Evolutionary conservation across 2,888 invertebrate species (phyloP).

Genomic region (Apodemia hepburni): DNA sequence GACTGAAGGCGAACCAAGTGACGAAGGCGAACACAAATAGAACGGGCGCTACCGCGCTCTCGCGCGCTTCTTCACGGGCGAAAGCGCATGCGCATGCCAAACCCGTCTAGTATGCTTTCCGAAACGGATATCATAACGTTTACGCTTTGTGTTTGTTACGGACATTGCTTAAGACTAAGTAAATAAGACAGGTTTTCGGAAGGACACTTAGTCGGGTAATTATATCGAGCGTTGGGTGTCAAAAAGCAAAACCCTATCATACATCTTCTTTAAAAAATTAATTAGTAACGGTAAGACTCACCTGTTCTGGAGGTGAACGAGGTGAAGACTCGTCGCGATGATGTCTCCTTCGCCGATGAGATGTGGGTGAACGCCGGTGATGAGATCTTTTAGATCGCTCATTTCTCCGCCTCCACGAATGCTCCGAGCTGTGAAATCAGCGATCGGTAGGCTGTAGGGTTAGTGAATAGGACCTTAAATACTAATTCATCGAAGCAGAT

Average conservation of each 20-base stretch:
- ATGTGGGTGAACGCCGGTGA: constrained; percentile 89
- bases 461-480: constrained; percentile 53
- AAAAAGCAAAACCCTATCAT: constrained; percentile 49
- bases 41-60: constrained; percentile 77
- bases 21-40: constrained; percentile 79
- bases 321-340: constrained; percentile 73
- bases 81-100: constrained; percentile 76
- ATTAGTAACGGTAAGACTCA: constrained; percentile 58
- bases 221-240: constrained; percentile 54
- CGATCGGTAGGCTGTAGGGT: constrained; percentile 78
- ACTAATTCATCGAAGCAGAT: constrained; percentile 30
- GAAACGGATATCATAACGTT: constrained; percentile 69
- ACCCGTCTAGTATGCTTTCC: constrained; percentile 68
- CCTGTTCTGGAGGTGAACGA: constrained; percentile 74
- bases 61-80: constrained; percentile 75
- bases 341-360: constrained; percentile 86
- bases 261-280: constrained; percentile 45
- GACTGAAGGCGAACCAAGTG: constrained; percentile 77
- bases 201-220: constrained; percentile 56
- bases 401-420: constrained; percentile 89
- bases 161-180: constrained; percentile 52
- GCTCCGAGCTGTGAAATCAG: constrained; percentile 85
- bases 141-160: constrained; percentile 71
- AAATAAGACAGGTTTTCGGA: constrained; percentile 60
- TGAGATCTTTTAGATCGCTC: constrained; percentile 92